Evolutionary conservation across 2,113 vertebrate species (phyloP).

Genomic region (Sphyrna mokarran): DNA sequence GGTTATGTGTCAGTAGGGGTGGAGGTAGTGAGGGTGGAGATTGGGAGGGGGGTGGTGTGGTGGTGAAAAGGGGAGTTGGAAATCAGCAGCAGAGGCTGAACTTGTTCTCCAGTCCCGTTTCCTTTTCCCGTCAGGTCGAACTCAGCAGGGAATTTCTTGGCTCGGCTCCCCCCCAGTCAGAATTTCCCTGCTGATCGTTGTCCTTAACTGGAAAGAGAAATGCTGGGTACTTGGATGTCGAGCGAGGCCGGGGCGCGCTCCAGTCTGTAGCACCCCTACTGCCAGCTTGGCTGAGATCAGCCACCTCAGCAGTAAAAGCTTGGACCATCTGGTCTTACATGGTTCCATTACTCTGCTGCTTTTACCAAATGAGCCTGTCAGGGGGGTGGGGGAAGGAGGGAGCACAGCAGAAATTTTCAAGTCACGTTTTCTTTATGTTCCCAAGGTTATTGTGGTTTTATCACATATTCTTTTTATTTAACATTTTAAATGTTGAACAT

Average conservation of each 20-base stretch:
- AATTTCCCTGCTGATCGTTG: neutral
- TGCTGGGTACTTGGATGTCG: neutral
- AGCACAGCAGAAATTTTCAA: neutral
- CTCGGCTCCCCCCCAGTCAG: neutral
- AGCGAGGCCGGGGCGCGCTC: neutral
- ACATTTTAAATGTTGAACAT: neutral
- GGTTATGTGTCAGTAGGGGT: neutral
- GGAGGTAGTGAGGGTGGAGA: neutral
- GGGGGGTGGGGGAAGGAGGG: neutral
- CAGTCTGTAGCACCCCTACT: slow-evolving; percentile 4
- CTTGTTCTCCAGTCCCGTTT: neutral
- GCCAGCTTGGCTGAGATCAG: neutral
- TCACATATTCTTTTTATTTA: neutral
- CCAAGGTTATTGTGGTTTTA: neutral
- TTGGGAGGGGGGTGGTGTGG: no score
- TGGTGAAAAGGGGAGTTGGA: neutral
- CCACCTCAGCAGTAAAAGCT: neutral
- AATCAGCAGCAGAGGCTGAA: neutral
- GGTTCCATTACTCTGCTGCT: neutral
- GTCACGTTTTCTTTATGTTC: neutral
- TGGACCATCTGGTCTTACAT: neutral
- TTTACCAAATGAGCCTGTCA: neutral
- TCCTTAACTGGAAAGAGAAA: neutral
- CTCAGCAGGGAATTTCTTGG: neutral
- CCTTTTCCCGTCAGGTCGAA: neutral